phyloP scores from a whole-genome alignment of 1,140 invertebrate species.

The Thereuonema tuberculata region DNA sequence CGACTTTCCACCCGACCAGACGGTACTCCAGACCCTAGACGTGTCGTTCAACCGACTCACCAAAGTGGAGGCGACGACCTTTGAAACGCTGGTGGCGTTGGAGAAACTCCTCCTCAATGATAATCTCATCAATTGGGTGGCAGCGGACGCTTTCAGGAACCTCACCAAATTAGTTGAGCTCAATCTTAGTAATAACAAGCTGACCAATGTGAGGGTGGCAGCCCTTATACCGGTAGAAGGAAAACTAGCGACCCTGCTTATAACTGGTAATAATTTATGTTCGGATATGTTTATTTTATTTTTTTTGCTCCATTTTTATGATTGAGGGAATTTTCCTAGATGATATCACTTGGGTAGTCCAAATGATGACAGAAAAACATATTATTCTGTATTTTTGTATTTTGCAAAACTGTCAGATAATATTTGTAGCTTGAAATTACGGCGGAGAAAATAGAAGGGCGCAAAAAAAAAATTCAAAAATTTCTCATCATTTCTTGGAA shows the following conservation, averaged over 20 bases:
- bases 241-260: constrained; percentile 32
- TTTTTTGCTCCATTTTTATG: neutral
- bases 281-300: neutral
- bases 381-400: too few species aligned
- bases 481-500: too few species aligned
- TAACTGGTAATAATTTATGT: constrained; percentile 17
- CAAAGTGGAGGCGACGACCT: constrained; percentile 55
- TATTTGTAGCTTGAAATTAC: too few species aligned
- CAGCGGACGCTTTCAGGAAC: constrained; percentile 60
- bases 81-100: constrained; percentile 43
- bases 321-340: too few species aligned
- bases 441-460: too few species aligned
- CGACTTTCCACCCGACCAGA: constrained; percentile 62
- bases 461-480: too few species aligned
- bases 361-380: too few species aligned
- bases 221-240: constrained; percentile 22
- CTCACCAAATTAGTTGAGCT: constrained; percentile 61
- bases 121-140: constrained; percentile 64
- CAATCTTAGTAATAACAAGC: constrained; percentile 68
- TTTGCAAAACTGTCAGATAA: too few species aligned
- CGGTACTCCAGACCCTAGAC: constrained; percentile 53
- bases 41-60: constrained; percentile 69
- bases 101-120: constrained; percentile 61
- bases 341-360: too few species aligned
- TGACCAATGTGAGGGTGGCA: constrained; percentile 61